Evolutionary conservation across 1,140 invertebrate genomes (phyloP).

Genomic region (Venturia canescens): DNA sequence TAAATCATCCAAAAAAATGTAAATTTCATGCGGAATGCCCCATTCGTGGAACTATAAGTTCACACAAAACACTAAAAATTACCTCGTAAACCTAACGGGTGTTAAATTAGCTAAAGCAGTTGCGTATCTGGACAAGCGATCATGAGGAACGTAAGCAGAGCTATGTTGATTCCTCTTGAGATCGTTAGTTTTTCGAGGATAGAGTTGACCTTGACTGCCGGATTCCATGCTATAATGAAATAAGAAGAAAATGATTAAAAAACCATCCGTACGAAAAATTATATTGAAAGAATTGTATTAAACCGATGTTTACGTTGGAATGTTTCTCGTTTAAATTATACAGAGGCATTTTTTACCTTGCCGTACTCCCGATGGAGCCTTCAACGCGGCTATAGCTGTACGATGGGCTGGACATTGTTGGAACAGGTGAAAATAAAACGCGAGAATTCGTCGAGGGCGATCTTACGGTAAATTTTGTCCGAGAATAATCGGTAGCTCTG

Average conservation of each 20-base stretch:
- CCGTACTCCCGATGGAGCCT: constrained; percentile 33
- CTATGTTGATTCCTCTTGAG: constrained; percentile 47
- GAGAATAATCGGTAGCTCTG: neutral
- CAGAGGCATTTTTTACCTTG: constrained; percentile 31
- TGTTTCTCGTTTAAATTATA: neutral
- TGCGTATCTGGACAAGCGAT: constrained; percentile 60
- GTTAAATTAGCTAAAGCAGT: constrained; percentile 56
- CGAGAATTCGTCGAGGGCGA: neutral
- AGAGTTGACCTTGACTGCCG: constrained; percentile 44
- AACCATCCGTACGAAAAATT: constrained; percentile 22
- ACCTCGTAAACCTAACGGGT: constrained; percentile 59
- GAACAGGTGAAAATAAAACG: neutral
- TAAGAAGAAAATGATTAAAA: neutral
- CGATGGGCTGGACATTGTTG: constrained; percentile 41
- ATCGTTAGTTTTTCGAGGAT: constrained; percentile 46
- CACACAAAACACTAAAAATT: constrained; percentile 17
- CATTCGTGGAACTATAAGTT: no score
- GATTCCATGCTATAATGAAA: constrained; percentile 47
- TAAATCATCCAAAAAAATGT: no score
- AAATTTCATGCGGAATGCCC: no score
- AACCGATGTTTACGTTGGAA: no score
- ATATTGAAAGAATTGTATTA: no score
- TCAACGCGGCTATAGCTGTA: constrained; percentile 48
- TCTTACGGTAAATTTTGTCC: constrained; percentile 1
- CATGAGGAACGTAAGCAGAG: constrained; percentile 61